Evolutionary conservation across 2,797 vertebrate genomes (phyloP), one percentile per base, ranked within the genome.

Genomic region (Sitta carolinensis): DNA sequence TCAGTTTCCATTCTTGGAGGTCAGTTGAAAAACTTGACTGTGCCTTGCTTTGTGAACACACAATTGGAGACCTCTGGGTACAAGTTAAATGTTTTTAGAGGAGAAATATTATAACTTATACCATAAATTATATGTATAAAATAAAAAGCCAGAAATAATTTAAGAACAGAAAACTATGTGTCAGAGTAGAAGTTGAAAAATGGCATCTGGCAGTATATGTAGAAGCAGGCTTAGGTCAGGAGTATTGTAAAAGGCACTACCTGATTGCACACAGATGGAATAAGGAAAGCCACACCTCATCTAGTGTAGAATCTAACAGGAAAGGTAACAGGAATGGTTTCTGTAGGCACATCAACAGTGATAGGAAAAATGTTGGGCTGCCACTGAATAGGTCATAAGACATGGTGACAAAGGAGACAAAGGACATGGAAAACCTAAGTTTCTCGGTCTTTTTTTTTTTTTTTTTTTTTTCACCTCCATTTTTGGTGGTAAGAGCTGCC

Each of bases 191-290:
- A 58, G 38, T 2, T 76, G 17, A 57, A 73, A 91, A 62, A 36
- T 57, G 26, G 5, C 14, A 18, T 86, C 82, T 88, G 48, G 15
- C 18, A 73, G 26, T 48, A 45, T 4, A 45, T 4, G n/a, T 48
- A 15, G 36, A 74, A 85, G 30, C 16, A 43, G 40, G 8, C 18
- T 51, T 52, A 32, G 43, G 21, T 69, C 13, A 77, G 40, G 21
- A 83, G 20, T 8, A 42, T 1, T 84, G 29, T 34, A 52, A 29
- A 76, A 38, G 12, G 27, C 5, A 17, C 10, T 20, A 19, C 2
- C 2, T 19, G 32, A 5, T 67, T 55, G 2, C 22, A 22, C 12
- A 43, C 0, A 25, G 22, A 8, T 43, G 19, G 13, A 25, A 1
- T 25, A 69, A 52, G 26, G 29, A 93, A 84, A 80, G 9, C 22